phyloP scores from a whole-genome alignment of 2,888 invertebrate genomes.

The Bedellia somnulentella region DNA sequence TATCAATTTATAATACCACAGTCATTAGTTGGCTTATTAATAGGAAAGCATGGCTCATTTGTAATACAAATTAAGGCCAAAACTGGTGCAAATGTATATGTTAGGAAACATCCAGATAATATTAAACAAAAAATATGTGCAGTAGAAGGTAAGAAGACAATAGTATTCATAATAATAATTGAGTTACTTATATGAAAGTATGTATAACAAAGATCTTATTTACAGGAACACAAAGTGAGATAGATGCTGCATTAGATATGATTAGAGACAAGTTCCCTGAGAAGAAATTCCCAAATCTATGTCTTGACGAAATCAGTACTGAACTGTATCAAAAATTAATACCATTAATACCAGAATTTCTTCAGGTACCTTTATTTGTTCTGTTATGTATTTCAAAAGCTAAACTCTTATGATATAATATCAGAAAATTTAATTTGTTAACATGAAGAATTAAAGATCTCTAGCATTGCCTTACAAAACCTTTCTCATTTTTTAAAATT shows the following conservation, averaged over 20 bases:
- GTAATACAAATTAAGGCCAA: constrained; percentile 79
- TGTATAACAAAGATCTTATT: constrained; percentile 6
- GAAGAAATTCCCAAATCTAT: constrained; percentile 77
- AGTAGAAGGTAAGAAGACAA: constrained; percentile 67
- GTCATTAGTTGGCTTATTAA: constrained; percentile 79
- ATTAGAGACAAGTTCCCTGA: constrained; percentile 84
- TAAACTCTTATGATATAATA: constrained; percentile 5
- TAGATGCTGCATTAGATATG: constrained; percentile 80
- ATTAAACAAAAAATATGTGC: constrained; percentile 80
- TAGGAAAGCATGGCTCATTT: constrained; percentile 81
- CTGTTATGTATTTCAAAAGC: not conserved
- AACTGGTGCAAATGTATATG: constrained; percentile 75
- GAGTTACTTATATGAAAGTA: not conserved
- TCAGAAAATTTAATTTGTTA: no score
- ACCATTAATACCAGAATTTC: constrained; percentile 56
- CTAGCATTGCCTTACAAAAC: no score
- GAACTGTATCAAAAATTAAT: constrained; percentile 52
- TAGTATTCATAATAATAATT: not conserved
- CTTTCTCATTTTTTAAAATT: no score
- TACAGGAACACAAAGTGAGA: constrained; percentile 72
- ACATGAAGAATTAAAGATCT: no score
- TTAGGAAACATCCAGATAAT: constrained; percentile 77
- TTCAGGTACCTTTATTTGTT: constrained; percentile 44
- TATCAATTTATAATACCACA: constrained; percentile 79
- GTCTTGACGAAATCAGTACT: constrained; percentile 64